Evolutionary conservation across 1,140 invertebrate genomes (phyloP).

Genomic region (Drosophila pandora): DNA sequence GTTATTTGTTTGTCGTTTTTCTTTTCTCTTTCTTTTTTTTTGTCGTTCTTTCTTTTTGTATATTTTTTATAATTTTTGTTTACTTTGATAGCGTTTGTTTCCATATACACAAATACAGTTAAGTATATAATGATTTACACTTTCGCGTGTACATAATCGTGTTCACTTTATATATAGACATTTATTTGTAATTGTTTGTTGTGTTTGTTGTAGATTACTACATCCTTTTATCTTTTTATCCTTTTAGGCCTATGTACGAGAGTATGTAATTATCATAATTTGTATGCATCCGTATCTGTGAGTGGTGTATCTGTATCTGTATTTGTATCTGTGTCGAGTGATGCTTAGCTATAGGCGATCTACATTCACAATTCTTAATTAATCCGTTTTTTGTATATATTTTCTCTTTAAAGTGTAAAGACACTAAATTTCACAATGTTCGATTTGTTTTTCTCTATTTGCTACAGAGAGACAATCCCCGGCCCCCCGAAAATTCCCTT

Average conservation of each 20-base stretch:
- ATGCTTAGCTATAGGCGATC: slow-evolving; percentile 43
- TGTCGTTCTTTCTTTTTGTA: slow-evolving; percentile 14
- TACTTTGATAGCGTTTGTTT: slow-evolving; percentile 56
- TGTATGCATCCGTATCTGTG: slow-evolving; percentile 43
- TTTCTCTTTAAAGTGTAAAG: slow-evolving; percentile 79
- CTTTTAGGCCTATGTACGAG: slow-evolving; percentile 78
- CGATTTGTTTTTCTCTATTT: slow-evolving; percentile 68
- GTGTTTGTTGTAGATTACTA: slow-evolving; percentile 93
- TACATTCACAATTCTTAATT: slow-evolving; percentile 44
- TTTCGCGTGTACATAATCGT: slow-evolving; percentile 32
- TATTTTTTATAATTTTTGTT: slow-evolving; percentile 43
- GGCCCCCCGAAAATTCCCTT: slow-evolving; percentile 16
- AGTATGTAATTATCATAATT: slow-evolving; percentile 67
- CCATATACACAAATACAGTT: slow-evolving; percentile 64
- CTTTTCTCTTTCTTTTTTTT: slow-evolving; percentile 28
- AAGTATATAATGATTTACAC: slow-evolving; percentile 44
- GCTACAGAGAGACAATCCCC: slow-evolving; percentile 49
- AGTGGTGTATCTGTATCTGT: slow-evolving; percentile 6
- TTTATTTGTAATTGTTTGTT: slow-evolving; percentile 70
- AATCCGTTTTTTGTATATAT: slow-evolving; percentile 57
- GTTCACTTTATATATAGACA: slow-evolving; percentile 67
- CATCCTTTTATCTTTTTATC: slow-evolving; percentile 76
- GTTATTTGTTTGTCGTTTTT: slow-evolving; percentile 38
- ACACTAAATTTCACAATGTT: slow-evolving; percentile 82
- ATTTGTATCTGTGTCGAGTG: slow-evolving; percentile 33